Percentiles rank a stretch among this genome's conserved stretches.
Conservation (phyloP, 2,113 vertebrate genomes). For the Centrocercus urophasianus region DNA sequence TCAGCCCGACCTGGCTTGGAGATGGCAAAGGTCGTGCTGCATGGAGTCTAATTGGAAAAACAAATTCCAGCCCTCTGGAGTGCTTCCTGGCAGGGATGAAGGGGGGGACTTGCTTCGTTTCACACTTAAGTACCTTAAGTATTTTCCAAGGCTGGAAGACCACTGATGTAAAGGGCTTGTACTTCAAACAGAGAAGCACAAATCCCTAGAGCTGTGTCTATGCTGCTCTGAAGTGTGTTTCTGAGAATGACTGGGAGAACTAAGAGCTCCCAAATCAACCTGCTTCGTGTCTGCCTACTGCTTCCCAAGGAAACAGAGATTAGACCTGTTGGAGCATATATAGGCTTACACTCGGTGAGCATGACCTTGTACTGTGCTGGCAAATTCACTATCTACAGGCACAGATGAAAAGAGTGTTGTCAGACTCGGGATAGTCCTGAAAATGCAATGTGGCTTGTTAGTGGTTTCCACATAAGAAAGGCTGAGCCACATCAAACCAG, state of each 20-base stretch:
- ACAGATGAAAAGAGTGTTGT: not conserved
- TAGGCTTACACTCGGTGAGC: not conserved
- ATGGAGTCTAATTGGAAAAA: conserved; percentile 64
- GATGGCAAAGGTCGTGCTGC: conserved; percentile 29
- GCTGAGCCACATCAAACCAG: not conserved
- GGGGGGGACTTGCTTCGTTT: conserved; percentile 41
- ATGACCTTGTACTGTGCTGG: not conserved
- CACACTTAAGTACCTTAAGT: conserved; percentile 61
- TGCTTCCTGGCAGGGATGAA: conserved; percentile 1
- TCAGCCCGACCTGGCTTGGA: conserved; percentile 51
- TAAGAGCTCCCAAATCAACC: not conserved
- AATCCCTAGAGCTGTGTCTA: not conserved
- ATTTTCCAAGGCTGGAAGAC: conserved; percentile 57
- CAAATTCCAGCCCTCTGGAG: conserved; percentile 50
- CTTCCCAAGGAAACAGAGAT: not conserved
- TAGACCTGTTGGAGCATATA: not conserved
- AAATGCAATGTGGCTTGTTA: not conserved
- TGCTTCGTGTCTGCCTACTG: not conserved
- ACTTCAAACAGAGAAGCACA: conserved; percentile 32
- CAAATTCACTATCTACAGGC: not conserved
- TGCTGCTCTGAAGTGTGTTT: not conserved
- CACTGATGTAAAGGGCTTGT: conserved; percentile 8
- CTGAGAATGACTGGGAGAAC: not conserved
- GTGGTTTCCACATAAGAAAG: not conserved
- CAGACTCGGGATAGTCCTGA: not conserved